These are phyloP conservation scores for Atlantisia rogersi DNA, from an alignment of 2,113 vertebrate genomes.

Conservation along the genomic window DNA sequence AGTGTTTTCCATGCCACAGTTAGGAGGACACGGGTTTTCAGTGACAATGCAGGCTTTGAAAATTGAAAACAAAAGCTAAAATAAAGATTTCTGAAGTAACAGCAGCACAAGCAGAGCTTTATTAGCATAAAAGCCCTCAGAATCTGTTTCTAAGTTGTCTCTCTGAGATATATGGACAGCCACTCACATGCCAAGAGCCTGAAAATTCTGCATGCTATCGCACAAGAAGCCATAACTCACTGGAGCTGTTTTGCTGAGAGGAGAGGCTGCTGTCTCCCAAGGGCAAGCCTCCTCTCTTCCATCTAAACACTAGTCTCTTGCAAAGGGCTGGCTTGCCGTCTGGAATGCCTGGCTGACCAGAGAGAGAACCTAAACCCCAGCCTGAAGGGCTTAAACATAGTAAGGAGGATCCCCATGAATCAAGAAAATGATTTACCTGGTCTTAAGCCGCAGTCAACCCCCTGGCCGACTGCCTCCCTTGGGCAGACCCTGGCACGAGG, in stretches of 20 bases:
- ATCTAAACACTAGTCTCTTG: background rate
- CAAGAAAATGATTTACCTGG: background rate
- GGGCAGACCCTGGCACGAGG: background rate
- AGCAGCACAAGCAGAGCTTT: background rate
- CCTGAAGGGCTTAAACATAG: background rate
- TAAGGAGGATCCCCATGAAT: fast-evolving
- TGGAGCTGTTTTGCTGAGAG: background rate
- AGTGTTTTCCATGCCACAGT: background rate
- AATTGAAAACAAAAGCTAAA: background rate
- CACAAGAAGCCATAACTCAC: background rate
- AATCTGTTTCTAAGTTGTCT: background rate
- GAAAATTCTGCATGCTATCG: background rate
- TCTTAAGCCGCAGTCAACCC: fast-evolving
- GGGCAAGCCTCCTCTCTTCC: background rate
- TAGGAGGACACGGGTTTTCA: background rate
- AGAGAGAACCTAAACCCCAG: background rate
- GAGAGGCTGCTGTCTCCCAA: background rate
- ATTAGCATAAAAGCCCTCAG: background rate
- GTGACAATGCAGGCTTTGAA: background rate
- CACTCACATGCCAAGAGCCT: background rate
- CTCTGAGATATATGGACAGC: fast-evolving
- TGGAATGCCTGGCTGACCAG: background rate
- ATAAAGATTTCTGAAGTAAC: background rate
- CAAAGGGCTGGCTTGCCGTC: background rate
- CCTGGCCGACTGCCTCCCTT: background rate